A percentile compares a stretch with the other conserved stretches of the same genome.
Evolutionary conservation across 2,113 vertebrate genomes (phyloP).

Genomic region (Mixornis gularis): DNA sequence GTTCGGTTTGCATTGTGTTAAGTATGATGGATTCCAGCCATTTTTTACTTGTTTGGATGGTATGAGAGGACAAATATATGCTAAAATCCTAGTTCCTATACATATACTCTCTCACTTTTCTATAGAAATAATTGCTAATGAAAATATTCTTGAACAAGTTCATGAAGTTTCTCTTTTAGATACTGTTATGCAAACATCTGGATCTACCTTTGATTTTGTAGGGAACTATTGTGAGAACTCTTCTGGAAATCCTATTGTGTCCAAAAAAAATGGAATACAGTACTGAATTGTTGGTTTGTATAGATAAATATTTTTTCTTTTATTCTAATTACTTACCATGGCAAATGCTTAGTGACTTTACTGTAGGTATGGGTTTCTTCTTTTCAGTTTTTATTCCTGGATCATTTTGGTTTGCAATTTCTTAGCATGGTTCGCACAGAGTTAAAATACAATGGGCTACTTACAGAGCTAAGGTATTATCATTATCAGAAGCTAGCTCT

Average conservation of each 20-base stretch:
- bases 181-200: background rate
- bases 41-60: background rate
- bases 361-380: background rate
- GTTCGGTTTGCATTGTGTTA: background rate
- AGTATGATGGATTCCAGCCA: background rate
- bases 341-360: background rate
- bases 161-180: background rate
- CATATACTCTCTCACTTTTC: background rate
- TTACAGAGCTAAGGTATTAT: background rate
- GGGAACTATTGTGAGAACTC: background rate
- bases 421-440: background rate
- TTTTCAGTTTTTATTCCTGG: background rate
- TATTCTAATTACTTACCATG: background rate
- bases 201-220: constrained; percentile 3
- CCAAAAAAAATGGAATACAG: background rate
- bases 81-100: background rate
- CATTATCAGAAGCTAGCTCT: background rate
- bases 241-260: background rate
- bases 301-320: background rate
- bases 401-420: background rate
- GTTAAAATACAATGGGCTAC: background rate
- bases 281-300: background rate
- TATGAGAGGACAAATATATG: background rate
- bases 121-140: background rate
- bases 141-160: background rate